A percentile compares a stretch with the other conserved stretches of the same genome.
Conservation (phyloP, 2,797 vertebrate species). For the Alcedo atthis region DNA sequence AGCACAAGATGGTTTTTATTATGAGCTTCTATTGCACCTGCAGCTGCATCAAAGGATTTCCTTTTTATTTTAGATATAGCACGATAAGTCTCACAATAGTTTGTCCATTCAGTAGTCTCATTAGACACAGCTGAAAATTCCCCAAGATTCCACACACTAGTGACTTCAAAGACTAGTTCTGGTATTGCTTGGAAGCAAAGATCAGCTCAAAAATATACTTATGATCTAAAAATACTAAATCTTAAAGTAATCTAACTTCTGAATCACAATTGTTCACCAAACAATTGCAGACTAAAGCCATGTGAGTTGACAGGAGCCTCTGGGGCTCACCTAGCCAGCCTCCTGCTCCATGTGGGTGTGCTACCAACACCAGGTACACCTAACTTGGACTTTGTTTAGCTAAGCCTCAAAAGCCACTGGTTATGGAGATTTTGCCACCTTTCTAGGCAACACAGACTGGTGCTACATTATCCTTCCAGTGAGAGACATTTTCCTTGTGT, state of each 20-base stretch:
- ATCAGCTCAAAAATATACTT: background rate
- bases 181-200: background rate
- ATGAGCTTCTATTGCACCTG: background rate
- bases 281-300: background rate
- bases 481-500: background rate
- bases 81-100: background rate
- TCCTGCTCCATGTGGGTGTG: background rate
- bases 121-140: background rate
- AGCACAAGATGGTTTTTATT: background rate
- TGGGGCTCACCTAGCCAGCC: background rate
- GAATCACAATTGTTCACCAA: background rate
- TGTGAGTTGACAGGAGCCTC: background rate
- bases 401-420: background rate
- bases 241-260: background rate
- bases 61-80: background rate
- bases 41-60: background rate
- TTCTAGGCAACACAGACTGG: background rate
- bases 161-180: background rate
- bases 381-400: background rate
- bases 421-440: background rate
- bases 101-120: background rate
- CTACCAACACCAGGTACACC: background rate
- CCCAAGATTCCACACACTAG: background rate
- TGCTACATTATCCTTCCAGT: background rate
- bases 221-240: background rate